Conservation (phyloP, 1,140 invertebrate species). For the Agrilus planipennis region DNA sequence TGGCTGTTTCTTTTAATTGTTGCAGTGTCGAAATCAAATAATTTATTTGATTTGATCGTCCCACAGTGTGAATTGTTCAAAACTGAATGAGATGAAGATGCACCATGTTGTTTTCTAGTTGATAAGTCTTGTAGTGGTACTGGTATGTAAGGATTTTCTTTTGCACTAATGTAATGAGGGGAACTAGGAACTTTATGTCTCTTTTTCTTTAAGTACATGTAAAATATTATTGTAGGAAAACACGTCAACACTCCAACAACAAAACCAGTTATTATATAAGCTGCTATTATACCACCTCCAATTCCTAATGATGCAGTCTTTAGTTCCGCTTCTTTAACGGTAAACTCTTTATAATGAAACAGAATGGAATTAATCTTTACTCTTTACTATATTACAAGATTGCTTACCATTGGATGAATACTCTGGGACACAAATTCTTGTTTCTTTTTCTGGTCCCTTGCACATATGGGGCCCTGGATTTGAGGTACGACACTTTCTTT, state of each 20-base stretch:
- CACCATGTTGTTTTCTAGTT: conserved; percentile 22
- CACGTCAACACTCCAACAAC: conserved; percentile 30
- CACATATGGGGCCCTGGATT: conserved; percentile 45
- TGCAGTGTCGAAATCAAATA: conserved; percentile 63
- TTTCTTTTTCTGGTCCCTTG: conserved; percentile 49
- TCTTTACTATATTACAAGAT: neutral
- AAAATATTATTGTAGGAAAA: conserved; percentile 6
- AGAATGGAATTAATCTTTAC: neutral
- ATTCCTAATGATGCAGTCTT: neutral
- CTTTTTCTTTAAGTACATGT: conserved; percentile 28
- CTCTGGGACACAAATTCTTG: conserved; percentile 45
- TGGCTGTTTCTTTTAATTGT: conserved; percentile 68
- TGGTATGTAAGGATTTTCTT: conserved; percentile 73
- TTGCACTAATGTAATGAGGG: conserved; percentile 64
- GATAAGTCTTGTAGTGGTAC: conserved; percentile 49
- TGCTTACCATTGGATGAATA: conserved; percentile 26
- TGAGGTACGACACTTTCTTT: conserved; percentile 44
- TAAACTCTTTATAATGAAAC: neutral
- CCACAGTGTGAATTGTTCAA: conserved; percentile 38
- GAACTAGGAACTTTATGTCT: conserved; percentile 48
- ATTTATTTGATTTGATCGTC: conserved; percentile 48
- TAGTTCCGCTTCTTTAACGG: conserved; percentile 4
- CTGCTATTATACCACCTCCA: too few species aligned
- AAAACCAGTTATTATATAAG: conserved; percentile 37
- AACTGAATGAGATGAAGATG: conserved; percentile 32